Percentiles rank a stretch among this genome's conserved stretches.
Evolutionary conservation across 2,888 invertebrate species (phyloP).

Genomic region (Cephus pulcher): DNA sequence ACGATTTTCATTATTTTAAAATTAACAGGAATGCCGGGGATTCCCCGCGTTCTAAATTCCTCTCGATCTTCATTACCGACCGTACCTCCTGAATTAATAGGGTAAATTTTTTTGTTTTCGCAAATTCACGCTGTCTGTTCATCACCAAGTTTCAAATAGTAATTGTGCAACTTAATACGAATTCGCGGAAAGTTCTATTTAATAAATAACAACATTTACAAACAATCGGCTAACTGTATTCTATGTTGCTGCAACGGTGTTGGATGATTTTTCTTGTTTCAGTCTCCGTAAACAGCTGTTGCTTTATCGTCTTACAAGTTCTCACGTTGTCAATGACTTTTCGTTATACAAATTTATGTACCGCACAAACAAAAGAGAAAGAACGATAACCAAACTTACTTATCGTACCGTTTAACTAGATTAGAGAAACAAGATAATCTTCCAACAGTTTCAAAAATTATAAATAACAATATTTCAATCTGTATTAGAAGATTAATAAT

Average conservation of each 20-base stretch:
- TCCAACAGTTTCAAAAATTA: background rate
- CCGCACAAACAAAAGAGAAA: too few species aligned
- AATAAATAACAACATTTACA: background rate
- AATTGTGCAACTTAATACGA: background rate
- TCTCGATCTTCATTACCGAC: background rate
- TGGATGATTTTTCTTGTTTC: background rate
- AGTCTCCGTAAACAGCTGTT: background rate
- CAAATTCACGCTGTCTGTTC: background rate
- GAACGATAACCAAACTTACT: background rate
- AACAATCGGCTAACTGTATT: background rate
- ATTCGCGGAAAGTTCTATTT: background rate
- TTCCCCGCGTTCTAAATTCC: background rate
- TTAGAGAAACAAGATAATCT: background rate
- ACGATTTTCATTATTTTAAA: too few species aligned
- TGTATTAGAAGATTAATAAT: background rate
- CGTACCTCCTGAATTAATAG: background rate
- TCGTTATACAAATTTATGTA: background rate
- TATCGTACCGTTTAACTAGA: background rate
- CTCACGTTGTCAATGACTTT: background rate
- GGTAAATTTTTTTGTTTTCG: background rate
- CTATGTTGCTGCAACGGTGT: background rate
- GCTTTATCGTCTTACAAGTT: background rate
- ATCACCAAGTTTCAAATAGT: background rate
- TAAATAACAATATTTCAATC: background rate
- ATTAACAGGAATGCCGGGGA: too few species aligned